phyloP scores from a whole-genome alignment of 1,140 invertebrate species.

The Drosophila grimshawi region DNA sequence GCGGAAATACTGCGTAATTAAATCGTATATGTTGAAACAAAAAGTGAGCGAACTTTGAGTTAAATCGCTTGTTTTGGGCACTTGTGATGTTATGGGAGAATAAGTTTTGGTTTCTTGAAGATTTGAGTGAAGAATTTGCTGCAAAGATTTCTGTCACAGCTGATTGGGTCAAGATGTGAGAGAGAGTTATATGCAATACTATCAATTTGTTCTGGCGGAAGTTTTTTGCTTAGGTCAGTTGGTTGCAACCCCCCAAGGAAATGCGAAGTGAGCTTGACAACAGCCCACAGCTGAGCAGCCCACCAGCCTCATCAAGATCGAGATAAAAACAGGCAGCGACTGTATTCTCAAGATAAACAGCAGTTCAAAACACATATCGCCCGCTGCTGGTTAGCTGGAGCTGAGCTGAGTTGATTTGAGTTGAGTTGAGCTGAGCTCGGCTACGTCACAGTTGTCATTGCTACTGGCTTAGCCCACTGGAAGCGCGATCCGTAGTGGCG shows the following conservation, averaged over 20 bases:
- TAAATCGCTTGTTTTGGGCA: slow-evolving; percentile 19
- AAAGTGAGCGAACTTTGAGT: slow-evolving; percentile 31
- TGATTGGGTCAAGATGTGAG: slow-evolving; percentile 4
- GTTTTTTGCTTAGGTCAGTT: not conserved
- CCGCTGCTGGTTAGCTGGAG: slow-evolving; percentile 11
- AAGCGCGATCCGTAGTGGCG: slow-evolving; percentile 22
- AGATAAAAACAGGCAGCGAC: slow-evolving; percentile 41
- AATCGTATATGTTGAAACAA: slow-evolving; percentile 28
- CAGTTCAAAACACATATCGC: slow-evolving; percentile 23
- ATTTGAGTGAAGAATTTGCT: not conserved
- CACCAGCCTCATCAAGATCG: slow-evolving; percentile 39
- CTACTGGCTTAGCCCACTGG: slow-evolving; percentile 53
- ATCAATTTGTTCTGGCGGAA: not conserved
- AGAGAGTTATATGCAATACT: not conserved
- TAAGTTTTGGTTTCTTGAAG: slow-evolving; percentile 20
- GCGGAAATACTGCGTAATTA: slow-evolving; percentile 72
- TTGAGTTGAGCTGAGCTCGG: not conserved
- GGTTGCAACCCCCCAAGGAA: slow-evolving; percentile 48
- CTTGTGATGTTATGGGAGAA: slow-evolving; percentile 64
- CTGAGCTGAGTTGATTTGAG: not conserved
- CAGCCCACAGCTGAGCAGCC: slow-evolving; percentile 5
- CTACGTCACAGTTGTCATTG: slow-evolving; percentile 72
- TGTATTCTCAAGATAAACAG: slow-evolving; percentile 62
- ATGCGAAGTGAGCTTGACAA: slow-evolving; percentile 1
- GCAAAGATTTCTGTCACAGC: slow-evolving; percentile 5